Percentiles rank a stretch among this genome's conserved stretches.
Conservation (phyloP, 64 coral and sea anemone species). For the Montipora efflorescens region DNA sequence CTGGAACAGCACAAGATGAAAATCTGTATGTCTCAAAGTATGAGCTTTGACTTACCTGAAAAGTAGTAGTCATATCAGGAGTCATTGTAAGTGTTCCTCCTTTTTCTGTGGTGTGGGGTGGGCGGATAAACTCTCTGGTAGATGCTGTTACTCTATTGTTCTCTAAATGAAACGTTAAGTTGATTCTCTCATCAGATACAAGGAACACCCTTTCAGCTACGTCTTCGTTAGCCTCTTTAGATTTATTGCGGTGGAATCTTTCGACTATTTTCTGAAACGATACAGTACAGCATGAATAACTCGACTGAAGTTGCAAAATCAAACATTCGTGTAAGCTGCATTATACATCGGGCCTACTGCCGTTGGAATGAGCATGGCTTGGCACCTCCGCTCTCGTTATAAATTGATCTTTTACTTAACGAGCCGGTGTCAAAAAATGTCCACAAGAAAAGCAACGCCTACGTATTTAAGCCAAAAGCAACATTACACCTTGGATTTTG, state of each 20-base stretch:
- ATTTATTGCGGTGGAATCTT: slow-evolving; percentile 82
- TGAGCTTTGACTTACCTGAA: slow-evolving; percentile 71
- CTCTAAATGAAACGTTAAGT: slow-evolving; percentile 94
- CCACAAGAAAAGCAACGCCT: no score
- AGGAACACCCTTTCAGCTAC: slow-evolving; percentile 94
- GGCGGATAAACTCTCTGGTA: slow-evolving; percentile 92
- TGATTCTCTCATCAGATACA: slow-evolving; percentile 91
- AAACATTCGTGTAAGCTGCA: no score
- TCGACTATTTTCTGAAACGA: slow-evolving; percentile 96
- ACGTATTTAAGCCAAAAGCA: no score
- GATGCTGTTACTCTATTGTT: slow-evolving; percentile 95
- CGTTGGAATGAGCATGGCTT: no score
- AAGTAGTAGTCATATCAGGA: slow-evolving; percentile 97
- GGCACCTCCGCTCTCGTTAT: no score
- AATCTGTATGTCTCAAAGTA: no score
- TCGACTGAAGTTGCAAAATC: no score
- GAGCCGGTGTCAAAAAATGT: no score
- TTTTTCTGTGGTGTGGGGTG: slow-evolving; percentile 89
- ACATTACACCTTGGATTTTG: no score
- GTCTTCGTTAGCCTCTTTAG: slow-evolving; percentile 91
- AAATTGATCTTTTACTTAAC: no score
- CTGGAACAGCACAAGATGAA: neutral
- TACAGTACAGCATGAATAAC: neutral
- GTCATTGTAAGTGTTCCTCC: slow-evolving; percentile 90
- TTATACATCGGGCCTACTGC: no score